Evolutionary conservation across 2,888 invertebrate species (phyloP).

Genomic region (Gasteruption jaculator): DNA sequence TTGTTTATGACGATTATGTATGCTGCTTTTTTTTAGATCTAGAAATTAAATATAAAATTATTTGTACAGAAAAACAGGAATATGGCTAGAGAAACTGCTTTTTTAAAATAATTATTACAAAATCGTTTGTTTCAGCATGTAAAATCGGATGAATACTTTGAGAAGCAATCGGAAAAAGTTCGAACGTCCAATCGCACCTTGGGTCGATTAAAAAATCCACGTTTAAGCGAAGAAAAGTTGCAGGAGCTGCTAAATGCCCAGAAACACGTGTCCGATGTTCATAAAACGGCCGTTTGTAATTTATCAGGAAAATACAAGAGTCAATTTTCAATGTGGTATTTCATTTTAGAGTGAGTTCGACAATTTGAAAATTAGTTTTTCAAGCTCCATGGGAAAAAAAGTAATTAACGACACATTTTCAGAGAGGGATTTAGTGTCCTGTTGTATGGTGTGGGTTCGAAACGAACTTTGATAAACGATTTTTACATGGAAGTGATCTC

Average conservation of each 20-base stretch:
- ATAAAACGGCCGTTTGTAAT: conserved; percentile 57
- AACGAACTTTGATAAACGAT: conserved; percentile 69
- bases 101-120: conserved; percentile 27
- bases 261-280: conserved; percentile 55
- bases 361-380: neutral
- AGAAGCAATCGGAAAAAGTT: conserved; percentile 44
- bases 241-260: conserved; percentile 57
- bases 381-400: conserved; percentile 4
- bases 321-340: conserved; percentile 69
- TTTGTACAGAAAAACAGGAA: neutral
- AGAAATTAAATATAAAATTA: conserved; percentile 7
- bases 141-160: conserved; percentile 47
- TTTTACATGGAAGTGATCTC: conserved; percentile 64
- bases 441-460: conserved; percentile 88
- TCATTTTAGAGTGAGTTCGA: conserved; percentile 50
- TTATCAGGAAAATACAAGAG: conserved; percentile 56
- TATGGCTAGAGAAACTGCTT: conserved; percentile 2
- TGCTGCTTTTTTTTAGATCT: too few relatives aligned
- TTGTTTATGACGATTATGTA: conserved; percentile 37
- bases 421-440: conserved; percentile 84
- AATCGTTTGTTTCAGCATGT: conserved; percentile 32
- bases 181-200: conserved; percentile 77
- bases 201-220: conserved; percentile 68
- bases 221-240: conserved; percentile 64
- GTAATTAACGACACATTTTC: conserved; percentile 42